phyloP scores from a whole-genome alignment of 2,797 vertebrate genomes.

The Lagocephalus sceleratus region DNA sequence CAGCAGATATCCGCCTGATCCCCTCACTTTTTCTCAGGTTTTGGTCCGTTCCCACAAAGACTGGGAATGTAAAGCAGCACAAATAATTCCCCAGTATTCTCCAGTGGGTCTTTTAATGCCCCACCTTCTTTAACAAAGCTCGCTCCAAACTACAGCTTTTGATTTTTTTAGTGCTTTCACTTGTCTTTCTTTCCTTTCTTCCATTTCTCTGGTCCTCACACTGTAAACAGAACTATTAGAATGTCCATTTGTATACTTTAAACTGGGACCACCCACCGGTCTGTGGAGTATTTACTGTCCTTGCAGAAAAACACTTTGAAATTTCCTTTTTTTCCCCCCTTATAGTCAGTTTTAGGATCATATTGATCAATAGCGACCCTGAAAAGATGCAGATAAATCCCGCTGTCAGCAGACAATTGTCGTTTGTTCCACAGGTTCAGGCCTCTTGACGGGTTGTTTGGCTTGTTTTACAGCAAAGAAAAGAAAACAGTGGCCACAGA shows the following conservation, averaged over 20 bases:
- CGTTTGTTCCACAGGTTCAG: constrained; percentile 40
- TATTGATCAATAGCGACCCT: too few species aligned
- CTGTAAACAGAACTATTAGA: too few species aligned
- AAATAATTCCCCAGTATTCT: constrained; percentile 64
- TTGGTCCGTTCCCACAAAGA: constrained; percentile 53
- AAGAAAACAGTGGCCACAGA: constrained; percentile 28
- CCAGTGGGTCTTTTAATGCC: constrained; percentile 53
- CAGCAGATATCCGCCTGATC: constrained; percentile 51
- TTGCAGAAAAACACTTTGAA: too few species aligned
- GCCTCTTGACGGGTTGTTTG: constrained; percentile 27
- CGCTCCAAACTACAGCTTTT: background rate
- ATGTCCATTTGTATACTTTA: too few species aligned
- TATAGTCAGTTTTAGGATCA: too few species aligned
- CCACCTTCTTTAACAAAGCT: constrained; percentile 53
- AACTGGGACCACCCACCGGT: too few species aligned
- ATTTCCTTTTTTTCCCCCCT: too few species aligned
- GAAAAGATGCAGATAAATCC: constrained; percentile 14
- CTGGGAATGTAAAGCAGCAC: constrained; percentile 52
- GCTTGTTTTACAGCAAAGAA: constrained; percentile 40
- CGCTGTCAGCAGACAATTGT: constrained; percentile 51
- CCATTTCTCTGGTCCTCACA: background rate
- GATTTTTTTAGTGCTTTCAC: background rate
- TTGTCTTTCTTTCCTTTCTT: background rate
- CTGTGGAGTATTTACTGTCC: too few species aligned
- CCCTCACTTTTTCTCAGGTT: constrained; percentile 30